Conservation (phyloP, 2,888 invertebrate species). For the Atrina japonica region DNA sequence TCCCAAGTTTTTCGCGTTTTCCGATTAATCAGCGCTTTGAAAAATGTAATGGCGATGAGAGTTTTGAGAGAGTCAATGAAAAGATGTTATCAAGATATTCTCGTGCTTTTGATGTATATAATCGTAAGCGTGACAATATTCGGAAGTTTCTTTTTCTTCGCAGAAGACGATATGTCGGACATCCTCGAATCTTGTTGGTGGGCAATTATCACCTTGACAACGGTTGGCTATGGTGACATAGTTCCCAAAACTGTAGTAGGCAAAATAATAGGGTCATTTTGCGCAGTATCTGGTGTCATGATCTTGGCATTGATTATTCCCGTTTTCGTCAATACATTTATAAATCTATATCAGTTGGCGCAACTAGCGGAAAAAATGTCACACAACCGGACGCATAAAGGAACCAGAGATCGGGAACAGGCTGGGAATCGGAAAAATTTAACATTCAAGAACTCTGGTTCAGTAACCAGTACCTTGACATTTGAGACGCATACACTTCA, state of each 20-base stretch:
- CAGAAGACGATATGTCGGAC: constrained; percentile 46
- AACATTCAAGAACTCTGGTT: too few relatives aligned
- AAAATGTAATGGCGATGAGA: constrained; percentile 52
- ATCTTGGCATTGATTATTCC: constrained; percentile 53
- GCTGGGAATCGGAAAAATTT: too few relatives aligned
- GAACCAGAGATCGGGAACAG: too few relatives aligned
- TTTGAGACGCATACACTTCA: too few relatives aligned
- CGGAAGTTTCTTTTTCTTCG: constrained; percentile 55
- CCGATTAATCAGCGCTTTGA: constrained; percentile 48
- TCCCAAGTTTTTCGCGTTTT: constrained; percentile 53
- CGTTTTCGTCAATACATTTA: constrained; percentile 56
- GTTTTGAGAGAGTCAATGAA: constrained; percentile 51
- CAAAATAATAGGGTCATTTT: constrained; percentile 47
- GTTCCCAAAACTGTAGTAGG: constrained; percentile 51
- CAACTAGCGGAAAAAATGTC: constrained; percentile 28
- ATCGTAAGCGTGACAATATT: constrained; percentile 50
- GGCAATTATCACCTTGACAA: constrained; percentile 56
- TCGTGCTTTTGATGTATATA: constrained; percentile 49
- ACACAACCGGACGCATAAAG: too few relatives aligned
- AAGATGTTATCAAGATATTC: constrained; percentile 45
- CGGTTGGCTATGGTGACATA: constrained; percentile 59
- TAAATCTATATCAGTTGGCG: constrained; percentile 51
- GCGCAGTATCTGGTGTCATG: constrained; percentile 51
- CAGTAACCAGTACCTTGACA: too few relatives aligned
- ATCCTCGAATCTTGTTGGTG: constrained; percentile 59